Evolutionary conservation across 2,113 vertebrate genomes (phyloP).

Genomic region (Mionectes macconnelli): DNA sequence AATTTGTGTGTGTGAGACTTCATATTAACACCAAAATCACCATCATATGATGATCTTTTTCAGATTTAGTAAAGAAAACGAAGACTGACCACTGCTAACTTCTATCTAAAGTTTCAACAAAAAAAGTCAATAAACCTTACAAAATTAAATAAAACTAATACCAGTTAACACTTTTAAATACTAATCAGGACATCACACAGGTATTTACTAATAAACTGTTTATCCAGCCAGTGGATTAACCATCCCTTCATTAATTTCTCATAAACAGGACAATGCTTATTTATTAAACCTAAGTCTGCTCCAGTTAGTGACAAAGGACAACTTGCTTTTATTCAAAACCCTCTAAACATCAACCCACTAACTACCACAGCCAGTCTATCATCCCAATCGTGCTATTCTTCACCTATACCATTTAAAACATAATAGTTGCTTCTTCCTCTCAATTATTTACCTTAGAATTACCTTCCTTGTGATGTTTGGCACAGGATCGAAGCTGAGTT

Average conservation of each 20-base stretch:
- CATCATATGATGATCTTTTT: not conserved
- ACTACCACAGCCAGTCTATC: not conserved
- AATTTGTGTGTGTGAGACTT: not conserved
- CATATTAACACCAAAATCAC: not conserved
- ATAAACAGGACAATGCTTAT: not conserved
- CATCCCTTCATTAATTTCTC: not conserved
- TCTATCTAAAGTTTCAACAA: not conserved
- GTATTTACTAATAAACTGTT: not conserved
- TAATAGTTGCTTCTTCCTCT: not conserved
- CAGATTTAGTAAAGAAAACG: not conserved
- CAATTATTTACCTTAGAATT: slow-evolving; percentile 84
- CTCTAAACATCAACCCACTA: not conserved
- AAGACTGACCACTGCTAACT: not conserved
- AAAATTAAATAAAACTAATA: not conserved
- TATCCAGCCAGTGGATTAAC: not conserved
- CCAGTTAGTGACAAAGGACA: not conserved
- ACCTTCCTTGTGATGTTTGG: slow-evolving; percentile 89
- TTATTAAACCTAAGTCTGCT: not conserved
- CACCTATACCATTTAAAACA: not conserved
- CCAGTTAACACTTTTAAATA: not conserved
- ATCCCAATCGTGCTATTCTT: not conserved
- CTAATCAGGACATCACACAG: not conserved
- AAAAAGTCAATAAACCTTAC: not conserved
- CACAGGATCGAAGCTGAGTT: slow-evolving; percentile 90
- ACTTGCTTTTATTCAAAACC: not conserved